Conservation (phyloP, 2,113 vertebrate species). For the Melanotaenia duboulayi region DNA sequence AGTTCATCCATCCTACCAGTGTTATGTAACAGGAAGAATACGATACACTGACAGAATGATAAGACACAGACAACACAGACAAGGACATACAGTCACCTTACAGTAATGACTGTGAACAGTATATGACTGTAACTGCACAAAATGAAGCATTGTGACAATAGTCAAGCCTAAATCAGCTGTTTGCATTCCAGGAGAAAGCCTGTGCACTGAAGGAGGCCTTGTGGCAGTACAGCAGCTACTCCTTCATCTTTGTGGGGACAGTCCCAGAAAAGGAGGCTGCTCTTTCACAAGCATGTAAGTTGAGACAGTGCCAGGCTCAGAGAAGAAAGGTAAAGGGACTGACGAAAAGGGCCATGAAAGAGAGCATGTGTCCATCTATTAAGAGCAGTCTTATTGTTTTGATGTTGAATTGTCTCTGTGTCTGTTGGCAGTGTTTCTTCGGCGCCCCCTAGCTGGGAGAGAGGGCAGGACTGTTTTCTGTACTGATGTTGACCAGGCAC, state of each 20-base stretch:
- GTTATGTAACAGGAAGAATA: slow-evolving; percentile 46
- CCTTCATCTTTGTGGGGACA: slow-evolving; percentile 45
- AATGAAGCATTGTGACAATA: slow-evolving; percentile 25
- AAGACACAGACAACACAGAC: slow-evolving; percentile 59
- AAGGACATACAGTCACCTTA: slow-evolving; percentile 24
- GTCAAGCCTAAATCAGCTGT: slow-evolving; percentile 41
- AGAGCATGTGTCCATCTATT: slow-evolving; percentile 26
- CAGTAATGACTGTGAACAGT: slow-evolving; percentile 21
- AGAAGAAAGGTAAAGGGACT: slow-evolving; percentile 55
- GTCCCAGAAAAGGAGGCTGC: slow-evolving; percentile 30
- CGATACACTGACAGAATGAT: slow-evolving; percentile 47
- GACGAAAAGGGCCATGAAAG: not conserved
- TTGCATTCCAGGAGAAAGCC: slow-evolving; percentile 54
- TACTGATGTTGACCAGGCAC: slow-evolving; percentile 97
- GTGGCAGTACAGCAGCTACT: slow-evolving; percentile 72
- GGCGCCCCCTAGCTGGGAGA: slow-evolving; percentile 90
- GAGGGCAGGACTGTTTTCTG: slow-evolving; percentile 91
- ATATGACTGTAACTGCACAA: slow-evolving; percentile 34
- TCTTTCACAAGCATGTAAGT: slow-evolving; percentile 44
- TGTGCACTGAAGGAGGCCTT: slow-evolving; percentile 35
- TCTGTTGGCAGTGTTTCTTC: slow-evolving; percentile 56
- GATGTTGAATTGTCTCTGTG: slow-evolving; percentile 49
- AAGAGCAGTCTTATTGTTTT: slow-evolving; percentile 45
- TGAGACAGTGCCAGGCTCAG: slow-evolving; percentile 38
- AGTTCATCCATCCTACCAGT: slow-evolving; percentile 39